Evolutionary conservation across 2,797 vertebrate genomes (phyloP).

Genomic region (Rallus crepitans): DNA sequence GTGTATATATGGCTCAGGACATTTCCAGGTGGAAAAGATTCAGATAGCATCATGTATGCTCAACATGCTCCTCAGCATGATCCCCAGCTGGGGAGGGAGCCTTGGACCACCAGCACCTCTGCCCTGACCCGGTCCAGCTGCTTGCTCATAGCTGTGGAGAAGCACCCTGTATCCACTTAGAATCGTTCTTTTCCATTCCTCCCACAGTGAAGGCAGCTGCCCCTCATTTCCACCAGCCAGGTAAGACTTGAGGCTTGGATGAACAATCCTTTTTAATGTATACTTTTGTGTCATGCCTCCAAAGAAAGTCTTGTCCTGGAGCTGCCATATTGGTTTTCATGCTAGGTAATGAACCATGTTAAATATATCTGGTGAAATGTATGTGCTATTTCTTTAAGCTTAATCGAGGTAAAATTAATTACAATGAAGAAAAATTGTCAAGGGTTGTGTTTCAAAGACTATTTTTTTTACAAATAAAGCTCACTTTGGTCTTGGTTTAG

Average conservation of each 20-base stretch:
- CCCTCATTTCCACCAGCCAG: background rate
- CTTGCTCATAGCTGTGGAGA: fast-evolving
- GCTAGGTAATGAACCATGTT: background rate
- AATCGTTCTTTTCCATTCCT: background rate
- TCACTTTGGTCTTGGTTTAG: background rate
- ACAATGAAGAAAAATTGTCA: background rate
- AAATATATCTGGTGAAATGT: background rate
- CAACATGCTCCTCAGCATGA: fast-evolving
- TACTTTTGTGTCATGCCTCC: background rate
- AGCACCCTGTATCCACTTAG: too few relatives aligned
- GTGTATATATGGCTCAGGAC: background rate
- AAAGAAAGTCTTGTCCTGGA: background rate
- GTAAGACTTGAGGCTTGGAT: background rate
- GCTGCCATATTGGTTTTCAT: background rate
- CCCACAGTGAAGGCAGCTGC: background rate
- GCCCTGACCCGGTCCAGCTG: background rate
- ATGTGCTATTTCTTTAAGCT: background rate
- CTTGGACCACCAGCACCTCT: too few relatives aligned
- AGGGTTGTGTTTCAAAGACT: background rate
- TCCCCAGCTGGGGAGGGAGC: background rate
- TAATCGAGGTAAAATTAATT: background rate
- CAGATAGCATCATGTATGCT: background rate
- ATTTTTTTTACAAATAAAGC: background rate
- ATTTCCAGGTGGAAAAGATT: background rate
- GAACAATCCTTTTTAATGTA: background rate